Conservation (phyloP, 1,140 invertebrate genomes). For the Dinoponera quadriceps region DNA sequence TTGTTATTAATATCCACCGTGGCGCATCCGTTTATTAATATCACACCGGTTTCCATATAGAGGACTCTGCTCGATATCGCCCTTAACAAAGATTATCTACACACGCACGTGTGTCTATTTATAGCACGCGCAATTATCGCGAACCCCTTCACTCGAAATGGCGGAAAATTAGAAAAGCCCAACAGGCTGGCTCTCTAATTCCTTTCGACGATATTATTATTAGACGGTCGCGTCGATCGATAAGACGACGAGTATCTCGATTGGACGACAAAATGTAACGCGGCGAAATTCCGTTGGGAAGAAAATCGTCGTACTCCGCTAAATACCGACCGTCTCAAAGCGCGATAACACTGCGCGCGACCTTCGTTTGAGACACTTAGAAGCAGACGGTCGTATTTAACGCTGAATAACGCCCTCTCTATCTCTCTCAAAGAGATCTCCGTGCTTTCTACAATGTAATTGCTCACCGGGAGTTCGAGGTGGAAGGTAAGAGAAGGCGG, state of each 20-base stretch:
- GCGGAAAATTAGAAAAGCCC: neutral
- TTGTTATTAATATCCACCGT: constrained; percentile 59
- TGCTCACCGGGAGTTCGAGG: constrained; percentile 35
- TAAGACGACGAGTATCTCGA: constrained; percentile 42
- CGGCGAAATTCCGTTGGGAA: neutral
- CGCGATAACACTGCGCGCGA: neutral
- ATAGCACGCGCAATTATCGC: neutral
- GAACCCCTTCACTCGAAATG: neutral
- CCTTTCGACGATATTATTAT: constrained; percentile 31
- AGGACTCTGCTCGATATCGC: constrained; percentile 42
- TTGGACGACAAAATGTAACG: neutral
- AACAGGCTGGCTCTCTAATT: neutral
- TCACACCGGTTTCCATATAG: constrained; percentile 25
- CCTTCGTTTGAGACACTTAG: too few relatives aligned
- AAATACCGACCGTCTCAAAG: neutral
- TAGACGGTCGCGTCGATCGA: constrained; percentile 7
- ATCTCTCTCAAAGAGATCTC: constrained; percentile 22
- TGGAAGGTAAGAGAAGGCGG: constrained; percentile 66
- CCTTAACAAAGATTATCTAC: constrained; percentile 28
- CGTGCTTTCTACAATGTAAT: constrained; percentile 66
- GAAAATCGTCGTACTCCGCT: neutral
- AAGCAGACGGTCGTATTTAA: too few relatives aligned
- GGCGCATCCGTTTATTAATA: constrained; percentile 48
- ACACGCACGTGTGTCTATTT: neutral
- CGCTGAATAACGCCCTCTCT: too few relatives aligned